phyloP scores from a whole-genome alignment of 2,113 vertebrate species.

The Brachirus orientalis region DNA sequence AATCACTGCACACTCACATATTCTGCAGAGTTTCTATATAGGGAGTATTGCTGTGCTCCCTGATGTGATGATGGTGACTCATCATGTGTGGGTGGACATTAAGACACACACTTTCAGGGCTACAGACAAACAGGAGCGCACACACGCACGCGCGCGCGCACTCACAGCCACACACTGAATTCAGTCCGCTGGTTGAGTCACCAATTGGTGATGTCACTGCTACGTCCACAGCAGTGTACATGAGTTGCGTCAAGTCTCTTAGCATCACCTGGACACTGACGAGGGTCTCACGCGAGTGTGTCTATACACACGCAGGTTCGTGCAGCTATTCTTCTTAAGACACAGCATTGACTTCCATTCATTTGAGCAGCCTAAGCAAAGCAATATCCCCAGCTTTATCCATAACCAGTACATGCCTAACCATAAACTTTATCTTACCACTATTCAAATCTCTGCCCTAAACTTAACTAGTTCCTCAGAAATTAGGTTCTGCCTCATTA shows the following conservation, averaged over 20 bases:
- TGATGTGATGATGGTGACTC: conserved; percentile 67
- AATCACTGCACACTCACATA: conserved; percentile 15
- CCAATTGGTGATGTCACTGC: conserved; percentile 65
- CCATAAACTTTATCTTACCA: too few relatives aligned
- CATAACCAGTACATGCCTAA: too few relatives aligned
- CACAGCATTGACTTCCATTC: too few relatives aligned
- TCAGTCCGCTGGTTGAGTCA: conserved; percentile 74
- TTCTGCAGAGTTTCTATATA: conserved; percentile 60
- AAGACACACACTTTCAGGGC: conserved; percentile 30
- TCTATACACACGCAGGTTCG: background rate
- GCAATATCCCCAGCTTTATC: too few relatives aligned
- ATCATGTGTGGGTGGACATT: conserved; percentile 73
- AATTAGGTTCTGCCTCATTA: too few relatives aligned
- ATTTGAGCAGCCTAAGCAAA: too few relatives aligned
- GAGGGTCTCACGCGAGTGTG: background rate
- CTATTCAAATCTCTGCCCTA: too few relatives aligned
- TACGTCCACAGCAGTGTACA: conserved; percentile 28
- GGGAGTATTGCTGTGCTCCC: conserved; percentile 62
- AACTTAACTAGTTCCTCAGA: too few relatives aligned
- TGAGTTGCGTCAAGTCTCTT: conserved; percentile 12
- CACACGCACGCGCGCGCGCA: conserved; percentile 6
- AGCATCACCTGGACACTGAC: background rate
- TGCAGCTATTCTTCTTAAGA: too few relatives aligned
- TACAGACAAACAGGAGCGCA: too few relatives aligned
- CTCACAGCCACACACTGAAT: conserved; percentile 14